phyloP scores from a whole-genome alignment of 23 tunicate species.

The Ascidia mentula region DNA sequence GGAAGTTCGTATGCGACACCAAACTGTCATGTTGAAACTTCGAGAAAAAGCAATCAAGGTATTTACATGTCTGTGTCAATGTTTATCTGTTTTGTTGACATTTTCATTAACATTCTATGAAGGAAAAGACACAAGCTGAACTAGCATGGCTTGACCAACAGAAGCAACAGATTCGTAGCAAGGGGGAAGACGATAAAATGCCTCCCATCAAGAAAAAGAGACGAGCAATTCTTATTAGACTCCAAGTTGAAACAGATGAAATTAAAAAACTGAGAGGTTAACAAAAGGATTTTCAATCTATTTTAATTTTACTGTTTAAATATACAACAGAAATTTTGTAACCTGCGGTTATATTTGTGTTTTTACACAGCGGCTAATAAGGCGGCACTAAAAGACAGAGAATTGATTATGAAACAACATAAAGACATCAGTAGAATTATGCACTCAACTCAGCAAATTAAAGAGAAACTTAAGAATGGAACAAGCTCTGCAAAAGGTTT shows the following conservation, averaged over 20 bases:
- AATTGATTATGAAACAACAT: conserved; percentile 65
- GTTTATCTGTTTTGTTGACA: too few relatives aligned
- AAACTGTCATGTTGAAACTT: conserved; percentile 65
- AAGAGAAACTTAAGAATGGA: conserved; percentile 33
- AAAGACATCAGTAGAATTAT: conserved; percentile 40
- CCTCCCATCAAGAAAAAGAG: conserved; percentile 82
- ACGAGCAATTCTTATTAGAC: conserved; percentile 58
- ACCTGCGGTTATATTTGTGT: conserved; percentile 12
- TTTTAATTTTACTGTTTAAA: not conserved
- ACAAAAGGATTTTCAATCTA: not conserved
- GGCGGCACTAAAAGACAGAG: conserved; percentile 68
- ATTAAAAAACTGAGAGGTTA: conserved; percentile 75
- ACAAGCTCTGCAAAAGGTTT: not conserved
- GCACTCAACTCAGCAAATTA: conserved; percentile 31
- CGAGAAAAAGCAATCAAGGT: conserved; percentile 90
- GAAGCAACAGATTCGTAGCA: conserved; percentile 44
- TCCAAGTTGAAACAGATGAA: conserved; percentile 75
- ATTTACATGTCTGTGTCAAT: too few relatives aligned
- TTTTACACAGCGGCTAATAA: conserved; percentile 59
- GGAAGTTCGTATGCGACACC: conserved; percentile 70
- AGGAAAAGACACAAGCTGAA: conserved; percentile 87
- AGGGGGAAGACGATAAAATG: conserved; percentile 90
- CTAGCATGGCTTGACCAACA: conserved; percentile 66
- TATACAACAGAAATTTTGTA: not conserved
- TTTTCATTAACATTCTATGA: too few relatives aligned